These are phyloP conservation scores for Thecophora atra DNA, from an alignment of 2,888 invertebrate species.

Conservation along the genomic window DNA sequence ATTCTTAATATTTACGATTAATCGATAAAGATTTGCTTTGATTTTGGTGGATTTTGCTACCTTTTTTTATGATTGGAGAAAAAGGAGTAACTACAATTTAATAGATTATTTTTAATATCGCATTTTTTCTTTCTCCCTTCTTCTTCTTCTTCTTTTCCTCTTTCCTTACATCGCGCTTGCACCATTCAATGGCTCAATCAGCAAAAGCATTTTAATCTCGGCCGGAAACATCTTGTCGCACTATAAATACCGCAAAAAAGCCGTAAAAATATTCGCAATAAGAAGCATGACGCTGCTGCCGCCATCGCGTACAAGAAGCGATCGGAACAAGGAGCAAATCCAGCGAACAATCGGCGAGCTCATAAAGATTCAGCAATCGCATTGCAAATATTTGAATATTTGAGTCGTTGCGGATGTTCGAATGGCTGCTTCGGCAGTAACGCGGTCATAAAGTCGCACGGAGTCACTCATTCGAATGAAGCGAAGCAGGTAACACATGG, in stretches of 20 bases:
- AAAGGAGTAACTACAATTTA: no score
- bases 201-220: conserved; percentile 14
- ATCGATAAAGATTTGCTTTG: no score
- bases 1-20: no score
- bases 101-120: not conserved
- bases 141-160: not conserved
- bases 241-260: conserved; percentile 30
- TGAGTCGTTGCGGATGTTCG: conserved; percentile 43
- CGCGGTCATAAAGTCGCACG: conserved; percentile 31
- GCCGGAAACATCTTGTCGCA: conserved; percentile 12
- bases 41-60: no score
- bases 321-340: not conserved
- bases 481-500: conserved; percentile 22
- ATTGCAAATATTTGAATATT: conserved; percentile 54
- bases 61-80: no score
- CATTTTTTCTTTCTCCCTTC: not conserved
- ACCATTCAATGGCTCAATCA: conserved; percentile 21
- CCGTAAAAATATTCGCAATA: conserved; percentile 34
- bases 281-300: not conserved
- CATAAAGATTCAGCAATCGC: conserved; percentile 10
- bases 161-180: not conserved
- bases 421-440: conserved; percentile 5
- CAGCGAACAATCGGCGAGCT: not conserved
- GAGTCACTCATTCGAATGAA: conserved; percentile 26
- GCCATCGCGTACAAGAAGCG: not conserved